Base-by-base conservation (phyloP, 1,140 invertebrate species). In the Rhagoletis zephyria region DNA sequence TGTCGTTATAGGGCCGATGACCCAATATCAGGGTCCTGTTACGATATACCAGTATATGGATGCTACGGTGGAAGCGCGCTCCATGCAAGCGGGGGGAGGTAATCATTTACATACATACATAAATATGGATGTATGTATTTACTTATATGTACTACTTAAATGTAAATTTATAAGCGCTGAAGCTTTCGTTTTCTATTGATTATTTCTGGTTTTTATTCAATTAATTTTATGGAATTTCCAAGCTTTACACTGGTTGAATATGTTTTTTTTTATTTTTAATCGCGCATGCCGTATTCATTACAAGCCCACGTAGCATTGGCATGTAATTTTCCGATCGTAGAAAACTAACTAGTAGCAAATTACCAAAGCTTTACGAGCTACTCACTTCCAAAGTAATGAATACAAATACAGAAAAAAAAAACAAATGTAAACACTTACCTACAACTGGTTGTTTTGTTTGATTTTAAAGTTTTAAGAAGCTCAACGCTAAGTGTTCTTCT, bases 11-110 rank as follows among this genome's bases (percentile, higher is more conserved):
- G 93, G 93, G 63, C 93, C 93, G 45, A 93, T 93, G 90, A 93
- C 93, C 45, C 93, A 93, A 86, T 93, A 93, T 88, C 92, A 93
- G 87, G 93, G 92, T 61, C 93, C 93, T 4, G 93, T 93, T 30
- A 93, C 91, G 12, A 93, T 93, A 87, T 93, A 93, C 87, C 90
- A 91, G 87, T 92, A 93, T 88, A 91, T 93, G 92, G 92, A 93
- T 85, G 90, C 91, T 61, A 91, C 90, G 30, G 91, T 91, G 60
- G 90, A 91, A 85, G 88, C 90, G 1, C 88, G 90, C 56, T 88
- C 90, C 30, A 91, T 91, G 91, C 90, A 92, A 74, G 89, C 90
- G 4, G 89, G 90, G 0, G 89, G 90, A 87, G 91, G 90, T 90
- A 87, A 92, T 88, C 67, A 65, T 48, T 51, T 30, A 16, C 16